Percentiles rank a stretch among this genome's conserved stretches.
Evolutionary conservation across 1,140 invertebrate genomes (phyloP).

Genomic region (Pemphigus obesinymphae): DNA sequence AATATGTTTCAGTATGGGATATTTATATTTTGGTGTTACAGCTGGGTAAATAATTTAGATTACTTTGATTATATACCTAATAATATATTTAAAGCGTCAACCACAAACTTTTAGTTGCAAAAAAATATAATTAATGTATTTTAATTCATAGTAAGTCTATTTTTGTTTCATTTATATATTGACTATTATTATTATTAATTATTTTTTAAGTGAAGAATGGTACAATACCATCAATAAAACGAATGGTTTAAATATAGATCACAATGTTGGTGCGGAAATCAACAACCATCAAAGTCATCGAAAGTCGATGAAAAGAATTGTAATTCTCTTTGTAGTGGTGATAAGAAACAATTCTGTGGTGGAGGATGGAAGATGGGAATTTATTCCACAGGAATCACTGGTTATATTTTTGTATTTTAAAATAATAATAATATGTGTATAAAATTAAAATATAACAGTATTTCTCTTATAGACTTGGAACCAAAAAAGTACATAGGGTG

Average conservation of each 20-base stretch:
- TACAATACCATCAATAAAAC: background rate
- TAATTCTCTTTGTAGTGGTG: slow-evolving; percentile 76
- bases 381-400: slow-evolving; percentile 78
- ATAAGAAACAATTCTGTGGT: slow-evolving; percentile 70
- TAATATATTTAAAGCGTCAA: too few species aligned
- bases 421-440: background rate
- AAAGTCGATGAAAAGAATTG: slow-evolving; percentile 61
- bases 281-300: slow-evolving; percentile 59
- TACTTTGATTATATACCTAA: too few species aligned
- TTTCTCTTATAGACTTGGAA: background rate
- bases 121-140: too few species aligned
- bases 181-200: background rate
- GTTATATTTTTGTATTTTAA: slow-evolving; percentile 52
- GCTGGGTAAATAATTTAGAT: slow-evolving; percentile 32
- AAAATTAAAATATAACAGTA: background rate
- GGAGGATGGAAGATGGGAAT: slow-evolving; percentile 84
- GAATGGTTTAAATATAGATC: slow-evolving; percentile 54
- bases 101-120: too few species aligned
- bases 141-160: background rate
- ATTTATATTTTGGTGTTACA: slow-evolving; percentile 34
- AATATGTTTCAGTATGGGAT: slow-evolving; percentile 43
- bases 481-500: slow-evolving; percentile 6
- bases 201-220: background rate
- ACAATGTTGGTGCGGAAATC: slow-evolving; percentile 89
- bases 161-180: background rate